Evolutionary conservation across 2,113 vertebrate genomes (phyloP), one percentile per base, ranked within the genome.

Genomic region (Saimiri boliviensis): DNA sequence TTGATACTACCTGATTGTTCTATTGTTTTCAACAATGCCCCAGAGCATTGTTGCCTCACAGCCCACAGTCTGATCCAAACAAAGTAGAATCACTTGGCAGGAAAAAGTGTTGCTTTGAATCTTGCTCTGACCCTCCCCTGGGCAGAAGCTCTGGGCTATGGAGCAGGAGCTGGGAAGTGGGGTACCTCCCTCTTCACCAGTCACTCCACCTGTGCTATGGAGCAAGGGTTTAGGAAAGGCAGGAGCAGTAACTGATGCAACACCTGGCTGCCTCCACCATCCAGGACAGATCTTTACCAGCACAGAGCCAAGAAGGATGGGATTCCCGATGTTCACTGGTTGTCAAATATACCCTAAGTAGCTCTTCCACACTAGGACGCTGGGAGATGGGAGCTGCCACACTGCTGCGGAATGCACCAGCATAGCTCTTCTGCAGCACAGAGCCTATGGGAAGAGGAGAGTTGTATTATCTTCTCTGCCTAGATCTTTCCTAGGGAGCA

Each of bases 131-230:
- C 40, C 52, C n/a, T 42, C 35, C 35, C 37, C 30, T 4, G 54
- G 21, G 45, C n/a, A 42, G 52, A 70, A 58, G 25, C 20, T 49
- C 40, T 71, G 49, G 80, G 71, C 73, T n/a, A 0, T 25, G 52
- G 83, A 30, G 16, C 74, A 87, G 79, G 49, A 49, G 25, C 25
- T 30, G 70, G 5, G 25, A 19, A 40, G 3, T 25, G 27, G 47
- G n/a, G 32, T 3, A 25, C 3, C 45, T 68, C 68, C 10, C 10
- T n/a, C 52, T 63, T 86, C 89, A 73, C 63, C 12, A 52, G 45
- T 14, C 40, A 1, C 35, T 74, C n/a, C 16, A 27, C n/a, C 60
- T 1, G 0, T 66, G 13, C 42, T 8, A 0, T 4, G 0, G 45
- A 70, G 21, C 3, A 8, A 30, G 27, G n/a, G 66, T n/a, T 7